Evolutionary conservation across 2,888 invertebrate species (phyloP).

Genomic region (Andrena bucephala): DNA sequence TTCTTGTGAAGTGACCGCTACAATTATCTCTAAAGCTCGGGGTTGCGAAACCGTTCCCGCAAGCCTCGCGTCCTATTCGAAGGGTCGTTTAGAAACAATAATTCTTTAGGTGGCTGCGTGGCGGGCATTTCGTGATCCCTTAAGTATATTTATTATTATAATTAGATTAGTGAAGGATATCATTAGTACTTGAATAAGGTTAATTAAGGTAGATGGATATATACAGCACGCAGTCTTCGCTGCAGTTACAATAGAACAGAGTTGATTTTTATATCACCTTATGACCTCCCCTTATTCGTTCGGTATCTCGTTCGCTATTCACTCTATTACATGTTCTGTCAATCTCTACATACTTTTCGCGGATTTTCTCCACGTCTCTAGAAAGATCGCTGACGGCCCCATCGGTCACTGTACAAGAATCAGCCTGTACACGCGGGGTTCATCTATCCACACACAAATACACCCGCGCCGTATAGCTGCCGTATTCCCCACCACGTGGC

Average conservation of each 20-base stretch:
- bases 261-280: no score
- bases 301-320: no score
- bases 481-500: conserved; percentile 4
- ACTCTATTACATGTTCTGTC: background rate
- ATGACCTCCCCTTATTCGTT: no score
- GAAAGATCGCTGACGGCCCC: background rate
- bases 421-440: background rate
- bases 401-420: conserved; percentile 2
- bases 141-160: no score
- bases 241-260: no score
- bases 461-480: conserved; percentile 12
- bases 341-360: background rate
- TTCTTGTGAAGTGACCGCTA: background rate
- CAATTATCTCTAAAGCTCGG: background rate
- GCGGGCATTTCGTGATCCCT: no score
- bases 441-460: background rate
- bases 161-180: no score
- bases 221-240: no score
- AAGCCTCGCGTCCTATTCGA: no score
- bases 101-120: no score
- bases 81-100: no score
- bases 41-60: background rate
- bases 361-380: background rate
- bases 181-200: background rate
- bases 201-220: background rate